These are phyloP conservation scores for Ethmia dodecea DNA, from an alignment of 2,888 invertebrate species.

Conservation along the genomic window DNA sequence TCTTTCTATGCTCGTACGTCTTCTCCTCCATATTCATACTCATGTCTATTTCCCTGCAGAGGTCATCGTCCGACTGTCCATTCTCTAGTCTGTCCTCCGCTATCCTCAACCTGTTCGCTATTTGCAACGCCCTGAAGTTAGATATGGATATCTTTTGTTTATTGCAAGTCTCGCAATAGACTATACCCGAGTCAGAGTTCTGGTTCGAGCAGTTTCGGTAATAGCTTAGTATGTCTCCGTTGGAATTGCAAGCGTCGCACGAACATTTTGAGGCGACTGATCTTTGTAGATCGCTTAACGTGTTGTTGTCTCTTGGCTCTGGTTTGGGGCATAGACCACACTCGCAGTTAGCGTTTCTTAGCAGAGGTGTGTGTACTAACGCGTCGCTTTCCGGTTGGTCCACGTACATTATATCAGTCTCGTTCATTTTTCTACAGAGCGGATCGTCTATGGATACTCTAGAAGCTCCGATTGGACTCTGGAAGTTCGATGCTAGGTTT, in stretches of 20 bases:
- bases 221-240: constrained; percentile 62
- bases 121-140: constrained; percentile 68
- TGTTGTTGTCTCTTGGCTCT: constrained; percentile 50
- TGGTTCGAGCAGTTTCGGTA: constrained; percentile 63
- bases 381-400: constrained; percentile 59
- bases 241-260: constrained; percentile 63
- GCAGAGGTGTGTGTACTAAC: constrained; percentile 38
- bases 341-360: constrained; percentile 59
- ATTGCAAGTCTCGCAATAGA: constrained; percentile 63
- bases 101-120: constrained; percentile 60
- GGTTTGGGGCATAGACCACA: constrained; percentile 68
- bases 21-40: constrained; percentile 61
- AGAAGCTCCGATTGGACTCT: constrained; percentile 51
- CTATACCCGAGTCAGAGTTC: constrained; percentile 60
- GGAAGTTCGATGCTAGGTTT: constrained; percentile 53
- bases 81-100: constrained; percentile 57
- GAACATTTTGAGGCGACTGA: constrained; percentile 61
- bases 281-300: constrained; percentile 62
- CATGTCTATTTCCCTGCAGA: constrained; percentile 63
- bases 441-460: constrained; percentile 61
- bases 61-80: constrained; percentile 56
- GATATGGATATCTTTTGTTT: constrained; percentile 72
- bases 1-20: constrained; percentile 54
- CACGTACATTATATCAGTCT: constrained; percentile 59
- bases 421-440: constrained; percentile 52